These are phyloP conservation scores for Crocidura indochinensis DNA, from an alignment of 2,797 vertebrate species.

Conservation along the genomic window DNA sequence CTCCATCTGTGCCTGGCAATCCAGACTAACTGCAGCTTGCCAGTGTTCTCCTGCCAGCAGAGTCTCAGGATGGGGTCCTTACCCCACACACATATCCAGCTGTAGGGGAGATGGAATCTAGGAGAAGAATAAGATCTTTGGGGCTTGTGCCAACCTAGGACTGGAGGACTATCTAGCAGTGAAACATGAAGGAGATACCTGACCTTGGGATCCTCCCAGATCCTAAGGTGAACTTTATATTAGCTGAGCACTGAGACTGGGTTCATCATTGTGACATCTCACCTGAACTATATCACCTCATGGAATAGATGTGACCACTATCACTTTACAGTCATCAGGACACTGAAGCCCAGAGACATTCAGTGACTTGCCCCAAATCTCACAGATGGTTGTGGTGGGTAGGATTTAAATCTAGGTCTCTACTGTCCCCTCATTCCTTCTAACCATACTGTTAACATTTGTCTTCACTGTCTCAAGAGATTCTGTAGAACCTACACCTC, in stretches of 20 bases:
- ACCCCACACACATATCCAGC: too few species aligned
- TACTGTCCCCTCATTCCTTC: background rate
- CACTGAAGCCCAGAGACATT: background rate
- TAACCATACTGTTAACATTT: too few species aligned
- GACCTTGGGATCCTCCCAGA: background rate
- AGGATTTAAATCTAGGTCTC: background rate
- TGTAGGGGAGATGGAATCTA: too few species aligned
- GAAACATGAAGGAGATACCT: background rate
- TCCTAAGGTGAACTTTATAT: background rate
- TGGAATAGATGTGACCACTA: background rate
- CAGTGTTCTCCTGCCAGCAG: background rate
- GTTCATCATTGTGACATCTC: background rate
- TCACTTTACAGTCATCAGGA: background rate
- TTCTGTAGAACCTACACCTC: too few species aligned
- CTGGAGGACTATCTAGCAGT: background rate
- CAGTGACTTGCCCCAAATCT: background rate
- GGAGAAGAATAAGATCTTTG: background rate
- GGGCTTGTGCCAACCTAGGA: background rate
- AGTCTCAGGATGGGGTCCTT: background rate
- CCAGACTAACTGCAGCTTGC: background rate
- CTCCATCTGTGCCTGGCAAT: conserved; percentile 68
- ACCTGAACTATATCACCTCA: background rate
- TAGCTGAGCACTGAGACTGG: rapidly evolving
- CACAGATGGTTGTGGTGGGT: background rate
- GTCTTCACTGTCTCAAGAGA: too few species aligned